Evolutionary conservation across 2,888 invertebrate genomes (phyloP).

Genomic region (Prosopocoilus inquinatus): DNA sequence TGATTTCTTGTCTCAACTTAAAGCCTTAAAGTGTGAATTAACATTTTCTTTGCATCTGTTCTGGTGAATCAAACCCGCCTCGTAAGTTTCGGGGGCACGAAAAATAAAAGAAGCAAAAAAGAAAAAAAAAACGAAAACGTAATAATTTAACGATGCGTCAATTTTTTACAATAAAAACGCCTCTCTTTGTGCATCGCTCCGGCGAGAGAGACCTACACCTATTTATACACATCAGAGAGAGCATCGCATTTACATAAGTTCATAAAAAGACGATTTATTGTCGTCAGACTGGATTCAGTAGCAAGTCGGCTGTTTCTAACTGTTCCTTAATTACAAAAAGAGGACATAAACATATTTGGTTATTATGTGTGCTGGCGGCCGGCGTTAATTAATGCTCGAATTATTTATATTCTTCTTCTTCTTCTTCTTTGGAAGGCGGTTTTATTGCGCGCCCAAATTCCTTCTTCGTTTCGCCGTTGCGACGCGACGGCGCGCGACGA

Average conservation of each 20-base stretch:
- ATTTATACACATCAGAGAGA: conserved; percentile 15
- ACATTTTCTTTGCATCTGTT: too few relatives aligned
- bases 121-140: background rate
- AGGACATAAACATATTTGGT: conserved; percentile 3
- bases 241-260: conserved; percentile 32
- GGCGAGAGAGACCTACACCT: conserved; percentile 7
- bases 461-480: background rate
- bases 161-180: conserved; percentile 4
- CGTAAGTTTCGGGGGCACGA: too few relatives aligned
- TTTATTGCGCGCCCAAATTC: background rate
- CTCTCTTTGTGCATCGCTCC: conserved; percentile 2
- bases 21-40: too few relatives aligned
- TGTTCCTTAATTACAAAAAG: conserved; percentile 40
- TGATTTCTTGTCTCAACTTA: too few relatives aligned
- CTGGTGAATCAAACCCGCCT: too few relatives aligned
- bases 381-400: conserved; percentile 21
- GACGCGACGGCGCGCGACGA: too few relatives aligned
- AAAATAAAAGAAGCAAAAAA: too few relatives aligned
- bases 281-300: conserved; percentile 49
- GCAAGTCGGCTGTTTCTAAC: conserved; percentile 41
- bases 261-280: conserved; percentile 48
- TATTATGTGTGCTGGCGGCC: conserved; percentile 4
- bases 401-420: conserved; percentile 21
- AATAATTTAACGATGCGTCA: conserved; percentile 4
- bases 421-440: background rate